These are phyloP conservation scores for Diachasma alloeum DNA, from an alignment of 1,140 invertebrate species.

Conservation along the genomic window DNA sequence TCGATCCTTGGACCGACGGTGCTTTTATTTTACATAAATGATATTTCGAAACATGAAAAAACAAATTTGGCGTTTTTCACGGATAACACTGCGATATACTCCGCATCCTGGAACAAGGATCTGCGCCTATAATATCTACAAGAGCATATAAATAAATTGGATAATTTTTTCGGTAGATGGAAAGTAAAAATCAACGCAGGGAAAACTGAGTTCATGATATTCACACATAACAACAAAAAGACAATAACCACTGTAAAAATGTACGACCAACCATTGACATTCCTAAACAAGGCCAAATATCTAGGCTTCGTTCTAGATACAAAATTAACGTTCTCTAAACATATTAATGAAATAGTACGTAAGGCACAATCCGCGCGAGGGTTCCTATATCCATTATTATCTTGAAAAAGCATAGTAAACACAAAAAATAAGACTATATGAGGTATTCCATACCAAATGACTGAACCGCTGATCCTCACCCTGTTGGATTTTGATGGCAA, in stretches of 20 bases:
- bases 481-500: too few relatives aligned
- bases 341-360: background rate
- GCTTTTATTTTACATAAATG: constrained; percentile 41
- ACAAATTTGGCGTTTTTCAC: constrained; percentile 38
- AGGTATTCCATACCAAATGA: too few relatives aligned
- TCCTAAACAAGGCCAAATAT: constrained; percentile 23
- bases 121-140: background rate
- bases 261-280: constrained; percentile 36
- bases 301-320: constrained; percentile 9
- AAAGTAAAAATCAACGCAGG: constrained; percentile 40
- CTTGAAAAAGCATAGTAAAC: background rate
- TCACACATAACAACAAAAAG: constrained; percentile 7
- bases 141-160: background rate
- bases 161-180: constrained; percentile 31
- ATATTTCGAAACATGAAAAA: constrained; percentile 36
- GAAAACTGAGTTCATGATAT: constrained; percentile 37
- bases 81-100: constrained; percentile 40
- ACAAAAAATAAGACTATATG: too few relatives aligned
- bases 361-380: background rate
- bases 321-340: constrained; percentile 3
- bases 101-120: constrained; percentile 21
- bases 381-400: constrained; percentile 10
- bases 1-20: constrained; percentile 39
- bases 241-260: constrained; percentile 7
- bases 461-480: too few relatives aligned